Conservation (phyloP, 2,888 invertebrate species). For the Labia minor region DNA sequence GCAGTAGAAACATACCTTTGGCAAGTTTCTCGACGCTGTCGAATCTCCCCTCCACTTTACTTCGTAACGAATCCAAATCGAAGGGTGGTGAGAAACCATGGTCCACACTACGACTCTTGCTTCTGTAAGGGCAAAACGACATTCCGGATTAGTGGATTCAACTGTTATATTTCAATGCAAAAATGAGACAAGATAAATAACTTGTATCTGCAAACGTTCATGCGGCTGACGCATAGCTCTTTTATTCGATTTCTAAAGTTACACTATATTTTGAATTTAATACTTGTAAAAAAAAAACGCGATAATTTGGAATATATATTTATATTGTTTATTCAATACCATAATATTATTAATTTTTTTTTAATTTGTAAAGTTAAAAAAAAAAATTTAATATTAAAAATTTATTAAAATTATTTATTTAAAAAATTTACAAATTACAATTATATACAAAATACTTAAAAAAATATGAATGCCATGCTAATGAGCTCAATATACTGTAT, state of each 20-base stretch:
- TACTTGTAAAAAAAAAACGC: background rate
- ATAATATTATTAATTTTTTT: too few relatives aligned
- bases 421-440: too few relatives aligned
- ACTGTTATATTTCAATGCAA: background rate
- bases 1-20: conserved; percentile 44
- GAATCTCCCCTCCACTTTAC: conserved; percentile 76
- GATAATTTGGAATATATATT: too few relatives aligned
- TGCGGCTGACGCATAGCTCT: background rate
- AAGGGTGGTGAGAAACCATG: conserved; percentile 78
- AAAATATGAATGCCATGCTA: too few relatives aligned
- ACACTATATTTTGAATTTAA: background rate
- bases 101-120: conserved; percentile 82
- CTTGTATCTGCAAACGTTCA: too few relatives aligned
- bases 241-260: background rate
- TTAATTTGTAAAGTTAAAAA: too few relatives aligned
- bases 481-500: too few relatives aligned
- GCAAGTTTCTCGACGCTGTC: conserved; percentile 62
- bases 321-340: too few relatives aligned
- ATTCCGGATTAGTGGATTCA: background rate
- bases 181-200: too few relatives aligned
- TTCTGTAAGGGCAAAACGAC: conserved; percentile 48
- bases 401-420: too few relatives aligned
- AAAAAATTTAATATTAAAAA: too few relatives aligned
- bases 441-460: too few relatives aligned
- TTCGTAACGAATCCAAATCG: conserved; percentile 72